Conservation (phyloP, 2,113 vertebrate genomes). For the Otus sunia region DNA sequence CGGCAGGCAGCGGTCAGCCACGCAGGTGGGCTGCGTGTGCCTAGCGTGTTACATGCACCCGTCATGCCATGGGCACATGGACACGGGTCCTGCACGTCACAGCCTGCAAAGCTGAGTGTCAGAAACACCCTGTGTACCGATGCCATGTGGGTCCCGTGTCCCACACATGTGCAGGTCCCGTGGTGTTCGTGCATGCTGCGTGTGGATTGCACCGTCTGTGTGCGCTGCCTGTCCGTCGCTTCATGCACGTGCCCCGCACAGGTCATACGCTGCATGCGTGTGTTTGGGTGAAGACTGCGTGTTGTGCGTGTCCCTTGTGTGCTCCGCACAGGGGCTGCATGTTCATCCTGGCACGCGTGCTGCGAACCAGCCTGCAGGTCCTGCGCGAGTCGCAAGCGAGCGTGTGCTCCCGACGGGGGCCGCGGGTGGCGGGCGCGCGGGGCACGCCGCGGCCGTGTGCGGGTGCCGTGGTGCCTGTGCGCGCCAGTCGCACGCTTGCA, state of each 20-base stretch:
- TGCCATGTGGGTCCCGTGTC: background rate
- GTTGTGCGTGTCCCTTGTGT: fast-evolving
- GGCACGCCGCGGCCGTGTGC: background rate
- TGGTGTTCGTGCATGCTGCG: fast-evolving
- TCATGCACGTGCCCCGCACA: background rate
- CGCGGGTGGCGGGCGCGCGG: background rate
- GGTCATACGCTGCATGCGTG: fast-evolving
- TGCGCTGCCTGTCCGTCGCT: background rate
- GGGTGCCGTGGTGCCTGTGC: background rate
- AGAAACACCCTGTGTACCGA: background rate
- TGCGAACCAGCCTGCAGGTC: background rate
- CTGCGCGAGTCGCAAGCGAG: fast-evolving
- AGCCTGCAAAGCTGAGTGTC: background rate
- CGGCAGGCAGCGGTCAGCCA: background rate
- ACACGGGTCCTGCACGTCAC: fast-evolving
- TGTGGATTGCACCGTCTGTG: background rate
- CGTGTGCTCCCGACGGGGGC: fast-evolving
- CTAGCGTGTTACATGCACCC: background rate
- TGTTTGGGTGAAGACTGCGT: background rate
- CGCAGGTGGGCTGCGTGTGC: fast-evolving
- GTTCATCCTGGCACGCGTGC: fast-evolving
- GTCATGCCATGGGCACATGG: fast-evolving
- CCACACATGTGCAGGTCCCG: background rate
- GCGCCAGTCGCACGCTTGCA: background rate
- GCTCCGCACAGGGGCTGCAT: fast-evolving